Evolutionary conservation across 2,888 invertebrate species (phyloP), one percentile per base, ranked within the genome.

Genomic region (Ceraclea dissimilis): DNA sequence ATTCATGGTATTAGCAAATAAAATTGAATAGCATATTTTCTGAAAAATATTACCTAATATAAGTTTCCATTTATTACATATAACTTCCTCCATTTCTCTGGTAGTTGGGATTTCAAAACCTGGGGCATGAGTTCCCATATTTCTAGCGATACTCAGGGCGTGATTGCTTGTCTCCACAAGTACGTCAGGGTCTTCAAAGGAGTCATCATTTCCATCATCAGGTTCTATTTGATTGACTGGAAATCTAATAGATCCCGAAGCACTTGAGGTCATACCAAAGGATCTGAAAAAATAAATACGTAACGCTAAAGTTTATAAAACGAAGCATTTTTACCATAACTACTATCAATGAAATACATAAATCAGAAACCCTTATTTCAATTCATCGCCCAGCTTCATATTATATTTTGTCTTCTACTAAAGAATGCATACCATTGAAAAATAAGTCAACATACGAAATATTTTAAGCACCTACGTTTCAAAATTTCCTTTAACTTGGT

Each of bases 61-160:
- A 64, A 88, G 84, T 63, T 86, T 84, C 87, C 91, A 91, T 69
- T 90, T 91, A 58, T 85, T 81, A 68, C 83, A 83, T 59, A 94
- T 88, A 19, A 87, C 85, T 34, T 87, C 85, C 63, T 90, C 88
- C 62, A 86, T 83, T 59, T 90, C 84, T n/a, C 84, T 76, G 2
- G 84, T 81, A 54, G 90, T 71, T 44, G 78, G 78, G 74, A 77
- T 77, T 64, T 77, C 77, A 66, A 77, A 78, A 1, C 72, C 62
- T 1, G 60, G 61, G 6, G 61, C 61, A 16, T 55, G 51, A 2
- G 56, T 16, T 60, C 0, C 74, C 73, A 49, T 67, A 68, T 21
- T 70, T 62, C 6, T 70, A 68, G 11, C 67, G 58, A 68, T 65
- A 33, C 69, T 66, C 19, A 68, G 59, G 44, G 62, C 60, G 26